These are phyloP conservation scores for Mermis nigrescens DNA, from an alignment of 2,888 invertebrate species.

Conservation along the genomic window DNA sequence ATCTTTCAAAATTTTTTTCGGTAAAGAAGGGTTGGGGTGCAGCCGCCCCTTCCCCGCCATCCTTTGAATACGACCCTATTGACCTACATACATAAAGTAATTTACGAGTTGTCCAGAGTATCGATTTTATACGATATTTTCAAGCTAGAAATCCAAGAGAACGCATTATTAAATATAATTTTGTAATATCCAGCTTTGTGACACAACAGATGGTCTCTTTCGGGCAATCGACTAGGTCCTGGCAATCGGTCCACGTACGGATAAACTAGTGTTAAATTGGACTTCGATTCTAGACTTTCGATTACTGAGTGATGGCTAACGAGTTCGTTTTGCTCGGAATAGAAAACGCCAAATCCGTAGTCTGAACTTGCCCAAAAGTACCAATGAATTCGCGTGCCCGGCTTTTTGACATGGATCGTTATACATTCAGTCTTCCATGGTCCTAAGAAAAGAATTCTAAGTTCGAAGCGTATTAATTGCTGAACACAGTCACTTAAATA, in stretches of 20 bases:
- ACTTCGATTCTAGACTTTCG: background rate
- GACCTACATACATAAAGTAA: no score
- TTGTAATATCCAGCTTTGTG: background rate
- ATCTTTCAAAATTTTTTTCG: no score
- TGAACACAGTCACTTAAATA: no score
- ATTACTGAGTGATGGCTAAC: background rate
- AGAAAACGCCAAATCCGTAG: background rate
- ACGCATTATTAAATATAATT: background rate
- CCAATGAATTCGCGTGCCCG: background rate
- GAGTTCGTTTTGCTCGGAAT: background rate
- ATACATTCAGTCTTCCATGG: background rate
- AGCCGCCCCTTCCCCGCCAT: no score
- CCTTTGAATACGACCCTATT: no score
- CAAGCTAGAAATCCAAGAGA: background rate
- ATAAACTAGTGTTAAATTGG: background rate
- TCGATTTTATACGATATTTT: background rate
- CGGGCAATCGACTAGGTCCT: background rate
- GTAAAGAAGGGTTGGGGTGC: no score
- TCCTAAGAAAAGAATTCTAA: no score
- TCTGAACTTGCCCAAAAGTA: background rate
- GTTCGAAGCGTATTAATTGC: no score
- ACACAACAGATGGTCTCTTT: background rate
- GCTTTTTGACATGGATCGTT: background rate
- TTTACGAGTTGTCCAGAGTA: no score
- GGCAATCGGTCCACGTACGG: background rate